Base-by-base conservation (phyloP, 2,113 vertebrate species). In the Oreochromis niloticus region DNA sequence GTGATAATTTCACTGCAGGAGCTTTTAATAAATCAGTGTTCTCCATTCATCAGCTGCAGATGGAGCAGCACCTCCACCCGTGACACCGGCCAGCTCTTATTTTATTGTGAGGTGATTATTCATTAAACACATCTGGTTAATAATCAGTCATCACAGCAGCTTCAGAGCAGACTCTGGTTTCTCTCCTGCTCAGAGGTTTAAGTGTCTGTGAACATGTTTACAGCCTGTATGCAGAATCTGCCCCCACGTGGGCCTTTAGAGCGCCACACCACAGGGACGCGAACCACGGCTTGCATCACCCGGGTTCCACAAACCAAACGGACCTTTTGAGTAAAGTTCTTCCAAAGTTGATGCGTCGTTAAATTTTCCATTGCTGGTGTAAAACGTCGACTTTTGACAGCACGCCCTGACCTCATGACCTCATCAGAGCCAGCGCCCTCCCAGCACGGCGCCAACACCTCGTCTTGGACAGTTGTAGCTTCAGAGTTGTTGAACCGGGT, bases 261-360 rank as follows among this genome's bases (percentile, higher is more conserved):
- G n/a, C 36, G n/a, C 7, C 36, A 5, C 63, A 1, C 63, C n/a
- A 41, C 63, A 9, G 63, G 36, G 63, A 22, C 12, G 12, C 7
- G n/a, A 71, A 9, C 63, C 36, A 24, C 3, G 0, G 3, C 36
- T 24, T 41, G 7, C 36, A 2, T 68, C 12, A 2, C 19, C 12
- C 3, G 0, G 63, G 7, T 6, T 41, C 11, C 6, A 24, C 36
- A 3, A 22, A 68, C 36, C 0, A 14, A 43, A 43, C 4, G 2
- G 4, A 43, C 41, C 2, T 46, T 46, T 46, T 5, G 43, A 12
- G 5, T 46, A 6, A 13, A 13, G 43, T 46, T 46, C 12, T 46
- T 46, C 43, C 43, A 46, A 46, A 46, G 13, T 43, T 12, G 41
- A 13, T 43, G 41, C 41, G 12, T 43, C 11, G 4, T 66, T 36